Conservation (phyloP, 64 coral and sea anemone genomes). For the Porites australiensis region DNA sequence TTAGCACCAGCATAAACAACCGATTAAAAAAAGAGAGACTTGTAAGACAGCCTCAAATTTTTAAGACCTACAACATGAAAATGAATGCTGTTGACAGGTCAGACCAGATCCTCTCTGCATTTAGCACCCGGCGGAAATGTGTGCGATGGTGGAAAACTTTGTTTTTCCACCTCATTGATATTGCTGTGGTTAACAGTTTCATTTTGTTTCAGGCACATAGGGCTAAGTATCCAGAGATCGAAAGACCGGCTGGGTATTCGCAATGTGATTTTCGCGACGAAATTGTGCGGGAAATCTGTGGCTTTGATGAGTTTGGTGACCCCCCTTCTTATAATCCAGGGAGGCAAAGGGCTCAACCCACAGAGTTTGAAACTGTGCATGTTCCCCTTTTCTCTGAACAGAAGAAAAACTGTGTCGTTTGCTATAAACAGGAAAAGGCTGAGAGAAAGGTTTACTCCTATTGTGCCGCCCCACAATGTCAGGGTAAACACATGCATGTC, state of each 20-base stretch:
- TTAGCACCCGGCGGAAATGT: conserved; percentile 21
- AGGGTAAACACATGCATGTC: conserved; percentile 63
- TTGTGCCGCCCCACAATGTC: conserved; percentile 79
- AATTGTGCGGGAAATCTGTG: conserved; percentile 63
- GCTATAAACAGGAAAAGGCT: conserved; percentile 75
- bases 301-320: conserved; percentile 54
- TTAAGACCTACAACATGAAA: conserved; percentile 20
- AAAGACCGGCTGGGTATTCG: conserved; percentile 22
- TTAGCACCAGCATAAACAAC: no score
- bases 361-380: conserved; percentile 64
- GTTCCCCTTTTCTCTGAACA: conserved; percentile 57
- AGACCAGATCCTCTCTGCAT: background rate
- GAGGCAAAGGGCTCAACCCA: background rate
- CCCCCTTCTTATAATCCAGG: conserved; percentile 41
- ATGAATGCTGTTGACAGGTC: conserved; percentile 51
- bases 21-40: no score
- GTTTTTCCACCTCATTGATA: conserved; percentile 46
- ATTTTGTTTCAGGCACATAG: background rate
- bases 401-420: conserved; percentile 71
- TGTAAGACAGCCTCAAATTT: background rate
- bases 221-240: background rate
- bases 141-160: background rate
- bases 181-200: conserved; percentile 34
- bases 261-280: conserved; percentile 68
- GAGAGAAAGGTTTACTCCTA: conserved; percentile 60